Conservation (phyloP, 2,797 vertebrate genomes). For the Okamejei kenojei region DNA sequence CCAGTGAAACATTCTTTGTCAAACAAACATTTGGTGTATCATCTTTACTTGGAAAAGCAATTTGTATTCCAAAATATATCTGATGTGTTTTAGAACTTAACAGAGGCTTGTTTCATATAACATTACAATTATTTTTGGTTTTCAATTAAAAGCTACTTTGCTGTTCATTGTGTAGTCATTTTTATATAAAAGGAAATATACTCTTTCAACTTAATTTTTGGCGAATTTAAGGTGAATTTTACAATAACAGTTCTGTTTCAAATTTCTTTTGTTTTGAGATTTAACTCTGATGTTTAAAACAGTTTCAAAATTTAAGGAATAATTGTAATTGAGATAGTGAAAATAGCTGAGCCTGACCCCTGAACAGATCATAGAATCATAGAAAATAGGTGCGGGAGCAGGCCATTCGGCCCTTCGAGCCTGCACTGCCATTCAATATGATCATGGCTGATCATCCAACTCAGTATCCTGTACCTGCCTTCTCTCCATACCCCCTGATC, state of each 20-base stretch:
- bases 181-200: not conserved
- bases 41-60: not conserved
- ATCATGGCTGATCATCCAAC: too few species aligned
- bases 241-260: not conserved
- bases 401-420: too few species aligned
- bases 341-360: too few species aligned
- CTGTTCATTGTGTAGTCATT: too few species aligned
- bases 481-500: too few species aligned
- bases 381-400: too few species aligned
- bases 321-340: not conserved
- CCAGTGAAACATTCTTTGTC: not conserved
- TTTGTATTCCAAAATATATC: not conserved
- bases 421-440: too few species aligned
- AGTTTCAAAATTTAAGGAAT: not conserved
- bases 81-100: not conserved
- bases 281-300: too few species aligned
- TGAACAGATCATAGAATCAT: too few species aligned
- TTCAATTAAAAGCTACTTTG: not conserved
- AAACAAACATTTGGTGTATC: not conserved
- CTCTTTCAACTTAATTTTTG: not conserved
- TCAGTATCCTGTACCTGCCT: too few species aligned
- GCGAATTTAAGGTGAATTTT: not conserved
- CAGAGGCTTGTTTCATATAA: not conserved
- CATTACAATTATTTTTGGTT: constrained; percentile 1
- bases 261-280: not conserved